These are phyloP conservation scores for Bedellia somnulentella DNA, from an alignment of 2,888 invertebrate species.

Conservation along the genomic window DNA sequence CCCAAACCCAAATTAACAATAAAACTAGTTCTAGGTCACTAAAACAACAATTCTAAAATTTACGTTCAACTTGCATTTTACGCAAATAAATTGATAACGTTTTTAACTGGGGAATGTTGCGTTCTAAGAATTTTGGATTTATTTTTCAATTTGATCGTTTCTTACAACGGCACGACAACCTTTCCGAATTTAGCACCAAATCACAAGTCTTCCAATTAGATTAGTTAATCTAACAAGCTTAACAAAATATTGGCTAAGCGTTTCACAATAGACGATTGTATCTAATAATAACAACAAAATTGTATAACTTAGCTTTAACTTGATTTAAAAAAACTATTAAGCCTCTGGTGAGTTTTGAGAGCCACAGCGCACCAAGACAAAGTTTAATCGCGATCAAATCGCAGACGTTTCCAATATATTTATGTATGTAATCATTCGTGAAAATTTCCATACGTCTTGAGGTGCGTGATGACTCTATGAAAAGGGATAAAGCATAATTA, in stretches of 20 bases:
- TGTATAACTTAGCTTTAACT: conserved; percentile 43
- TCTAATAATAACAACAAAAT: conserved; percentile 58
- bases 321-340: conserved; percentile 32
- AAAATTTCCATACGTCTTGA: no score
- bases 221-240: conserved; percentile 48
- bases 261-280: conserved; percentile 23
- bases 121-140: no score
- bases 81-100: conserved; percentile 59
- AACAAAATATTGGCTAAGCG: conserved; percentile 51
- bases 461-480: no score
- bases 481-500: conserved; percentile 28
- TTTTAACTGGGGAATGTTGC: conserved; percentile 48
- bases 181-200: conserved; percentile 57
- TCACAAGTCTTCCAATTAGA: conserved; percentile 56
- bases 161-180: conserved; percentile 11
- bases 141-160: background rate
- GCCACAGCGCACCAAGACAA: no score
- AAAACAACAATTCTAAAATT: conserved; percentile 48
- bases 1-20: conserved; percentile 61
- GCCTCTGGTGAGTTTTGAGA: conserved; percentile 48
- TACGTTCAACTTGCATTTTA: conserved; percentile 37
- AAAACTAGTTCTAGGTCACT: conserved; percentile 40
- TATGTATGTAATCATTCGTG: no score
- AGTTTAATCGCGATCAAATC: no score
- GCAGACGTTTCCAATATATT: no score